Evolutionary conservation across 1,140 invertebrate species (phyloP), one percentile per base, ranked within the genome.

Genomic region (Penaeus indicus): DNA sequence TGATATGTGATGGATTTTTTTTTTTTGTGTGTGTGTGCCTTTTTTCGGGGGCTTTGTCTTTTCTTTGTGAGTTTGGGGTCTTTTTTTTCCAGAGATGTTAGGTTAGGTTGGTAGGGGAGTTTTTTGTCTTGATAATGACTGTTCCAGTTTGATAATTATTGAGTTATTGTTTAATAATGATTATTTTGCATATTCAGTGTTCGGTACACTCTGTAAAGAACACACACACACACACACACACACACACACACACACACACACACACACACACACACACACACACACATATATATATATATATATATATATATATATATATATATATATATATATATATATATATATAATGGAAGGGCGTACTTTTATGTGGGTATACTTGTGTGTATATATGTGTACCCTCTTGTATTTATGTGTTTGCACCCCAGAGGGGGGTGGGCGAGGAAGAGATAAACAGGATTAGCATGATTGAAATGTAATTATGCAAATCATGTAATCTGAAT

Each of bases 201-300:
- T 11, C 54, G 11, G 11, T 60, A 60, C 7, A 60, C 16, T 81
- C 25, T 81, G 38, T 7, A 42, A 63, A 63, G 32, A 61, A 63
- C 16, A n/a, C 32, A 72, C 32, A 72, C 32, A 72, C 32, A 72
- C 32, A 72, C 32, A 72, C 32, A 72, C 32, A 72, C 32, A 72
- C 61, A 60, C 61, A 80, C 54, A 80, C 61, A 80, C 54, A 80
- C 61, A 81, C n/a, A 81, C 27, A 61, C 21, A 81, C 27, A 62
- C 61, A 62, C 4, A 81, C 61, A 81, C 13, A 81, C 27, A 81
- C 13, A 81, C 61, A 81, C 22, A 61, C 61, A 81, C 22, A 61
- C 61, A 81, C 22, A 61, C 61, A 81, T 32, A 19, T 10, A 61
- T 25, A 60, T 32, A 60, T 32, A 61, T 19, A 72, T 19, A 25